Percentiles rank a stretch among this genome's conserved stretches.
Conservation (phyloP, 1,140 invertebrate species). For the Parasteatoda tepidariorum region DNA sequence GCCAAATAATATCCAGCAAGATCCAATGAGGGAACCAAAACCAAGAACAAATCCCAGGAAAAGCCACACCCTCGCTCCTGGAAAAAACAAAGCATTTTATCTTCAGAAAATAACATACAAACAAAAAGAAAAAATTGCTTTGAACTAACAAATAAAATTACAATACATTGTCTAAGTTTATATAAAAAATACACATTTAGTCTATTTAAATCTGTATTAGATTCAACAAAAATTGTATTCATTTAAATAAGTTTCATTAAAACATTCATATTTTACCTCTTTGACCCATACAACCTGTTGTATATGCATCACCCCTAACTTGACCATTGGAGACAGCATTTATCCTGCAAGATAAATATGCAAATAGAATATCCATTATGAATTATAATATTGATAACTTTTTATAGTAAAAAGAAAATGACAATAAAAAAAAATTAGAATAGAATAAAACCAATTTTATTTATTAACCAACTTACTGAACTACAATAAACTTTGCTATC, state of each 20-base stretch:
- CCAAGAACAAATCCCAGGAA: conserved; percentile 96
- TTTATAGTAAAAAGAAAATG: too few species aligned
- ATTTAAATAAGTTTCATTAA: too few species aligned
- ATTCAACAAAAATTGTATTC: too few species aligned
- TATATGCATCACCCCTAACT: conserved; percentile 86
- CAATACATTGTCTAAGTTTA: too few species aligned
- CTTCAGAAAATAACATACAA: background rate
- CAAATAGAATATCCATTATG: background rate
- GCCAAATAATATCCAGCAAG: conserved; percentile 94
- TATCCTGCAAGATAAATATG: conserved; percentile 74
- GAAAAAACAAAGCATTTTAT: conserved; percentile 49
- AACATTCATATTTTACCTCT: conserved; percentile 69
- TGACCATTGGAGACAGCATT: conserved; percentile 97
- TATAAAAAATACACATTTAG: too few species aligned
- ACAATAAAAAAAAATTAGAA: too few species aligned
- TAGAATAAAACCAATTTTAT: too few species aligned
- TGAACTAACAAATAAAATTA: background rate
- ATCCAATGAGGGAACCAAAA: conserved; percentile 94
- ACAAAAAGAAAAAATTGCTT: background rate
- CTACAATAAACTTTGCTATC: too few species aligned
- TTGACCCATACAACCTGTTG: conserved; percentile 87
- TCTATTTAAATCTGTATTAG: too few species aligned
- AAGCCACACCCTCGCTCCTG: conserved; percentile 91
- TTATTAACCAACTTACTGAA: too few species aligned
- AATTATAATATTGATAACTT: too few species aligned